Evolutionary conservation across 2,888 invertebrate species (phyloP).

Genomic region (Exephanes ischioxanthus): DNA sequence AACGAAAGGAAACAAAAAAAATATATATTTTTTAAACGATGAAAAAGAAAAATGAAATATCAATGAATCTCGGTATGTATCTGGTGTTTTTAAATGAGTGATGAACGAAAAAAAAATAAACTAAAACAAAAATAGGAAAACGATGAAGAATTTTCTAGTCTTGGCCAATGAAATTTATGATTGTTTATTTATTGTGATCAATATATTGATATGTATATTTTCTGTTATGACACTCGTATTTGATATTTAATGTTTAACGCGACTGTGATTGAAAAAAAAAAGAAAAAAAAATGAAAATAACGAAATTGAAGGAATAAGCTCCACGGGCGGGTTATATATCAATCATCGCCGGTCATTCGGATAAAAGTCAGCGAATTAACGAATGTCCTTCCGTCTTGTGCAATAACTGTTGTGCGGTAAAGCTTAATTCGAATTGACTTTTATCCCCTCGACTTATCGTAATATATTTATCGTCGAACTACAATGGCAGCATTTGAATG

Average conservation of each 20-base stretch:
- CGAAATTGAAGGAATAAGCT: constrained; percentile 71
- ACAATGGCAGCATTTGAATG: constrained; percentile 66
- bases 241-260: constrained; percentile 64
- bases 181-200: constrained; percentile 66
- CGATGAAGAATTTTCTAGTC: constrained; percentile 64
- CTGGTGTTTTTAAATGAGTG: constrained; percentile 66
- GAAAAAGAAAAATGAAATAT: constrained; percentile 64
- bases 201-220: constrained; percentile 69
- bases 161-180: constrained; percentile 68
- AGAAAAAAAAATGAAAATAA: constrained; percentile 39
- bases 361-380: constrained; percentile 56
- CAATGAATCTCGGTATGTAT: constrained; percentile 69
- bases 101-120: constrained; percentile 49
- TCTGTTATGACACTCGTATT: constrained; percentile 69
- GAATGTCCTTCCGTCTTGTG: constrained; percentile 41
- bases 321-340: constrained; percentile 74
- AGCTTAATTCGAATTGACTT: constrained; percentile 46
- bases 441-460: constrained; percentile 61
- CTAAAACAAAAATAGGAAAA: constrained; percentile 29
- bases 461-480: constrained; percentile 64
- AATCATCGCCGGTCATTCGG: constrained; percentile 68
- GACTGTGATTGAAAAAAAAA: constrained; percentile 66
- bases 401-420: constrained; percentile 47
- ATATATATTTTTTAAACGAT: constrained; percentile 74
- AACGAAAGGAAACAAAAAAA: constrained; percentile 59